Conservation (phyloP, 2,113 vertebrate species). For the Lamprotornis superbus region DNA sequence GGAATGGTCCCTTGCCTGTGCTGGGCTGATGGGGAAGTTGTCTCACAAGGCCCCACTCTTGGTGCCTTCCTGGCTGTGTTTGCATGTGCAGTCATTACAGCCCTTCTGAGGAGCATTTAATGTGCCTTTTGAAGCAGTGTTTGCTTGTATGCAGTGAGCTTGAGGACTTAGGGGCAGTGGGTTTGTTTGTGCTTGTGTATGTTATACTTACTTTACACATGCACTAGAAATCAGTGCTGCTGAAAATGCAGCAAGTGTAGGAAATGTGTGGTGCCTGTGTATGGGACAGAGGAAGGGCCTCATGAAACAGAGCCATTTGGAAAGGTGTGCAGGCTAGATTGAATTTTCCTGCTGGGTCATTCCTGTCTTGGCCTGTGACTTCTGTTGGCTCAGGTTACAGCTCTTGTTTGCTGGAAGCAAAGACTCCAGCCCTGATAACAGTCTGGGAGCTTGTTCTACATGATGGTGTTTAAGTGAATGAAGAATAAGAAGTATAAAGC, state of each 20-base stretch:
- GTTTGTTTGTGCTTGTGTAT: neutral
- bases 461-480: neutral
- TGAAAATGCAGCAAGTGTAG: neutral
- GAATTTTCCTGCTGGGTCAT: slow-evolving; percentile 57
- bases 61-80: neutral
- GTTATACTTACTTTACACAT: fast-evolving
- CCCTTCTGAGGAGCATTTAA: neutral
- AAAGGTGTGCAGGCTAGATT: neutral
- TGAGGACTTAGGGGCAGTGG: neutral
- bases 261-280: neutral
- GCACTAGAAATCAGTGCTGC: neutral
- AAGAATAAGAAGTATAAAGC: slow-evolving; percentile 1
- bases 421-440: neutral
- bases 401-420: neutral
- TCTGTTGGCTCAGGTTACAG: slow-evolving; percentile 36
- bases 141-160: neutral
- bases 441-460: neutral
- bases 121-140: neutral
- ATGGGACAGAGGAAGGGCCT: neutral
- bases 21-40: neutral
- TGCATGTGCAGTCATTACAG: fast-evolving
- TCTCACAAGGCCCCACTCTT: neutral
- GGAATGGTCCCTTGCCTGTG: neutral
- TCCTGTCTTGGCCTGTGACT: slow-evolving; percentile 34
- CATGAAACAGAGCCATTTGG: neutral